These are phyloP conservation scores for Chloropsis cyanopogon DNA, from an alignment of 2,113 vertebrate genomes.

Conservation along the genomic window DNA sequence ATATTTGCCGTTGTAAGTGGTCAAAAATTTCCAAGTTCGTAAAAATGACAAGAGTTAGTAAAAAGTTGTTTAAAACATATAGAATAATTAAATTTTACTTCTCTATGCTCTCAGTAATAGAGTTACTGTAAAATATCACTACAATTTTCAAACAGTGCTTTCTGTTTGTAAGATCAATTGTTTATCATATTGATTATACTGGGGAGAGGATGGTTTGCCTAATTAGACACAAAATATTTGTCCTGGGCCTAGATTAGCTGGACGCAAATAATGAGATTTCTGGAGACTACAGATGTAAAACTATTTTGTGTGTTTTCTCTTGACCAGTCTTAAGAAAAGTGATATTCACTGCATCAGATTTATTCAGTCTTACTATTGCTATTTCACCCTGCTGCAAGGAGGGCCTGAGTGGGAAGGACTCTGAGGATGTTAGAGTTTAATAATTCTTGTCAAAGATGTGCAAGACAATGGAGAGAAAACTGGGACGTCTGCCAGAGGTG, in stretches of 20 bases:
- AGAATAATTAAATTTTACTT: not conserved
- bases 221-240: not conserved
- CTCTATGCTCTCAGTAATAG: not conserved
- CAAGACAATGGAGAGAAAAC: slow-evolving; percentile 3
- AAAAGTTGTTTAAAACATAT: not conserved
- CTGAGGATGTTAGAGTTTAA: not conserved
- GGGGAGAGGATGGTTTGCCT: not conserved
- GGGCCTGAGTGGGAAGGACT: not conserved
- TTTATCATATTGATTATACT: not conserved
- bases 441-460: not conserved
- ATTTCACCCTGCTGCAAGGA: not conserved
- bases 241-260: not conserved
- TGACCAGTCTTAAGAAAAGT: not conserved
- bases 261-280: not conserved
- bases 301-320: not conserved
- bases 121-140: not conserved
- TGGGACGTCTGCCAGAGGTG: slow-evolving; percentile 19
- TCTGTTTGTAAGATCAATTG: not conserved
- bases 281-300: not conserved
- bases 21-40: not conserved
- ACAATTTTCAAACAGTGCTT: not conserved
- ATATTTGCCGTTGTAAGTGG: not conserved
- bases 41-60: not conserved
- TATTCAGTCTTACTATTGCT: not conserved
- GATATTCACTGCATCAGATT: not conserved